These are phyloP conservation scores for Spialia ferax DNA, from an alignment of 2,888 invertebrate species.

Conservation along the genomic window DNA sequence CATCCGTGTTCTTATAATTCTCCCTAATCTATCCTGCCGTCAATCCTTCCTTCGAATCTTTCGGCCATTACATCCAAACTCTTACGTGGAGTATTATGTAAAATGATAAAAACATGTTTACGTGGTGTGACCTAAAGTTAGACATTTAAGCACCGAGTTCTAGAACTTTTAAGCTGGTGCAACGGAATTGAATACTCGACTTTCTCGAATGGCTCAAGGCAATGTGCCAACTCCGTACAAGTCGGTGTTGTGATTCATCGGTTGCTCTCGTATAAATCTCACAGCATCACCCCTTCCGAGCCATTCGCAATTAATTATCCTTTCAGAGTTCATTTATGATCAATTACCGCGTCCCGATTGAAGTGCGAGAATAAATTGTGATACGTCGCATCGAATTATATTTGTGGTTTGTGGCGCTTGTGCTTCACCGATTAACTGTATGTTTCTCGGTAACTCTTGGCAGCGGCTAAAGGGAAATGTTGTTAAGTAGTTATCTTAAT, in stretches of 20 bases:
- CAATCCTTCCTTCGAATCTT: background rate
- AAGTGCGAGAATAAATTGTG: slow-evolving; percentile 34
- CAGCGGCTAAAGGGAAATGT: slow-evolving; percentile 9
- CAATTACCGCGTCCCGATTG: slow-evolving; percentile 35
- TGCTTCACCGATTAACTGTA: slow-evolving; percentile 11
- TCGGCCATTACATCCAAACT: background rate
- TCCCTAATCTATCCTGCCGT: too few relatives aligned
- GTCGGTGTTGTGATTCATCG: slow-evolving; percentile 19
- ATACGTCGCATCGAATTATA: slow-evolving; percentile 29
- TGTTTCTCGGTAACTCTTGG: slow-evolving; percentile 33
- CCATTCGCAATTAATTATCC: slow-evolving; percentile 39
- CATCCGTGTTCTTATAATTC: background rate
- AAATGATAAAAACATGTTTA: slow-evolving; percentile 1
- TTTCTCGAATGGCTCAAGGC: slow-evolving; percentile 13
- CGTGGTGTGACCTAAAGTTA: background rate
- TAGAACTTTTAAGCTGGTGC: slow-evolving; percentile 1
- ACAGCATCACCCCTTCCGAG: slow-evolving; percentile 26
- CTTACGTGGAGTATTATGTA: background rate
- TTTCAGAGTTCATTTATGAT: slow-evolving; percentile 34
- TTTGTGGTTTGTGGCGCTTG: slow-evolving; percentile 29
- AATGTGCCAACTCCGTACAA: slow-evolving; percentile 18
- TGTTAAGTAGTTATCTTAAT: slow-evolving; percentile 24
- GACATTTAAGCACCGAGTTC: background rate
- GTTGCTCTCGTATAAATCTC: slow-evolving; percentile 23
- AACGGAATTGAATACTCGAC: background rate